These are phyloP conservation scores for Limanda limanda DNA, from an alignment of 2,113 vertebrate genomes.

Conservation along the genomic window DNA sequence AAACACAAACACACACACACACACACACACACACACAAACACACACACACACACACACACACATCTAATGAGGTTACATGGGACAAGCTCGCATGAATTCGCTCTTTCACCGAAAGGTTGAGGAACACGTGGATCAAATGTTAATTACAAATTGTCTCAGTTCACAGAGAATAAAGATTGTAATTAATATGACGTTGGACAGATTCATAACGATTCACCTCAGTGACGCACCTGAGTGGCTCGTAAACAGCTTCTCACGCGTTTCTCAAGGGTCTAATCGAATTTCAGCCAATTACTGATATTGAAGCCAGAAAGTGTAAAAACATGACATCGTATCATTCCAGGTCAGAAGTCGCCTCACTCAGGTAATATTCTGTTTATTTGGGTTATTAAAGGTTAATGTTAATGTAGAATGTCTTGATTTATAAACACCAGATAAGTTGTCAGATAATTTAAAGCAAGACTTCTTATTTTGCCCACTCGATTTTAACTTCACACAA, in stretches of 20 bases:
- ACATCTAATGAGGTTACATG: too few relatives aligned
- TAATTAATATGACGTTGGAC: conserved; percentile 67
- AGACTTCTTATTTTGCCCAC: too few relatives aligned
- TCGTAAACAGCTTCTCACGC: conserved; percentile 13
- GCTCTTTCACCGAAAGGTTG: too few relatives aligned
- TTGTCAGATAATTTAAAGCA: background rate
- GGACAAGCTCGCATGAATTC: too few relatives aligned
- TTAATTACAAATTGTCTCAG: conserved; percentile 63
- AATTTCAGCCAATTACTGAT: conserved; percentile 7
- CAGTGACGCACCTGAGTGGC: conserved; percentile 42
- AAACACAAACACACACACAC: too few relatives aligned
- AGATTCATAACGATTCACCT: conserved; percentile 50
- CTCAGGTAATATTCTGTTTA: background rate
- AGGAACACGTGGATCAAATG: too few relatives aligned
- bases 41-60: too few relatives aligned
- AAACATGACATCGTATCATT: conserved; percentile 14
- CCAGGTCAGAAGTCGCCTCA: background rate
- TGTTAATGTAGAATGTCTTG: background rate
- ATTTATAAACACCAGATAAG: background rate
- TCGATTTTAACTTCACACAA: too few relatives aligned
- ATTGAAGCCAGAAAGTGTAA: conserved; percentile 2
- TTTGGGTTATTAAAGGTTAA: background rate
- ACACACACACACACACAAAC: too few relatives aligned
- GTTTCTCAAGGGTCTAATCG: conserved; percentile 10
- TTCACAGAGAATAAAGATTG: conserved; percentile 69